Conservation (phyloP, 2,888 invertebrate genomes). For the Netelia fuscicornis region DNA sequence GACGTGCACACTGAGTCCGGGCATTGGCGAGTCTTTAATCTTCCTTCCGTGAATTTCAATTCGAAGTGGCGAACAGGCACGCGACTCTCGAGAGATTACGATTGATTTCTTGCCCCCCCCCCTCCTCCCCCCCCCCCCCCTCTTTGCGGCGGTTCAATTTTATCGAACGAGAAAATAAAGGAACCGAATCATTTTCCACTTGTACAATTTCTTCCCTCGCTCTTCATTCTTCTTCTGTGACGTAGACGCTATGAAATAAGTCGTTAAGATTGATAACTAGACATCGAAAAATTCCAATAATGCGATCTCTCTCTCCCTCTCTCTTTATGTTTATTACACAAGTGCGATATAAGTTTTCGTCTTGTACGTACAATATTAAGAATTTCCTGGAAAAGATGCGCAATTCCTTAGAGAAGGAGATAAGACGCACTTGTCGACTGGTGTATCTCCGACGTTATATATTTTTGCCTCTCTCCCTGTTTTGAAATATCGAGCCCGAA, state of each 20-base stretch:
- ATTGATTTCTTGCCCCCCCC: background rate
- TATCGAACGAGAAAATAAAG: background rate
- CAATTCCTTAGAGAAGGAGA: no score
- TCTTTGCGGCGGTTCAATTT: no score
- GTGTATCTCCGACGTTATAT: constrained; percentile 7
- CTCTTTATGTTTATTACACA: background rate
- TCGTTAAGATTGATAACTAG: background rate
- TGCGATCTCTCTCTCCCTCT: background rate
- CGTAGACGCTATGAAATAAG: background rate
- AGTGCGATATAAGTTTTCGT: constrained; percentile 15
- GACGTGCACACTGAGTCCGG: background rate
- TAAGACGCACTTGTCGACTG: background rate
- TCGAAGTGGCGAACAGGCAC: background rate
- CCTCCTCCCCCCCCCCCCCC: no score
- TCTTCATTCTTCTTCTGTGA: background rate
- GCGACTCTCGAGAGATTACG: background rate
- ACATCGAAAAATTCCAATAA: background rate
- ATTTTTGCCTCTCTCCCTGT: background rate
- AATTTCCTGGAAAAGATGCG: background rate
- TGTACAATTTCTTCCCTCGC: background rate
- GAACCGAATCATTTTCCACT: background rate
- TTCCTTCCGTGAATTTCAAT: background rate
- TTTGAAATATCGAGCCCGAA: constrained; percentile 1
- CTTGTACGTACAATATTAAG: background rate
- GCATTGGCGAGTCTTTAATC: background rate